Evolutionary conservation across 2,888 invertebrate species (phyloP).

Genomic region (Nomada lathburiana): DNA sequence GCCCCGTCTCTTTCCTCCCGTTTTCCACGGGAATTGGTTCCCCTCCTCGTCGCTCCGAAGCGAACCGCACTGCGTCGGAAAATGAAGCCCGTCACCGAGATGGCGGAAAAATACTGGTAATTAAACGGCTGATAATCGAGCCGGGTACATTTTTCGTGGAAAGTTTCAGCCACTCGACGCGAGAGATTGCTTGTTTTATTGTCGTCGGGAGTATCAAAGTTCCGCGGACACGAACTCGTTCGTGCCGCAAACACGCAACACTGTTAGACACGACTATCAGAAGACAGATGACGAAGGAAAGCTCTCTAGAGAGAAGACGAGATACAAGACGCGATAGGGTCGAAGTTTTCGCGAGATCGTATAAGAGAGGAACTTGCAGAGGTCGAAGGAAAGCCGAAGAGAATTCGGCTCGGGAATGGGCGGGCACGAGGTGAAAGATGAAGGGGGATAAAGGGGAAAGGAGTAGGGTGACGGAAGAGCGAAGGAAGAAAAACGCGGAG

Average conservation of each 20-base stretch:
- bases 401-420: constrained; percentile 12
- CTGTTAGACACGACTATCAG: constrained; percentile 51
- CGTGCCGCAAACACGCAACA: constrained; percentile 34
- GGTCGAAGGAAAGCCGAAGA: constrained; percentile 32
- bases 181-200: constrained; percentile 42
- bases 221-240: constrained; percentile 26
- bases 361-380: constrained; percentile 56
- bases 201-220: constrained; percentile 48
- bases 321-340: constrained; percentile 53
- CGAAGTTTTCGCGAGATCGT: constrained; percentile 69
- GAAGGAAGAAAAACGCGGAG: constrained; percentile 30
- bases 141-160: neutral
- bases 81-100: neutral
- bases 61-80: neutral
- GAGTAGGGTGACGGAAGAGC: neutral
- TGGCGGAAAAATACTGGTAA: neutral
- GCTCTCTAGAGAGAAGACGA: constrained; percentile 57
- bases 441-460: neutral
- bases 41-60: neutral
- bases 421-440: neutral
- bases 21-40: neutral
- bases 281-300: constrained; percentile 59
- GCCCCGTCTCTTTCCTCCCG: neutral
- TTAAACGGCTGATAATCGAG: constrained; percentile 33
- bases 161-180: neutral